Conservation (phyloP, 2,113 vertebrate genomes). For the Capreolus pygargus region DNA sequence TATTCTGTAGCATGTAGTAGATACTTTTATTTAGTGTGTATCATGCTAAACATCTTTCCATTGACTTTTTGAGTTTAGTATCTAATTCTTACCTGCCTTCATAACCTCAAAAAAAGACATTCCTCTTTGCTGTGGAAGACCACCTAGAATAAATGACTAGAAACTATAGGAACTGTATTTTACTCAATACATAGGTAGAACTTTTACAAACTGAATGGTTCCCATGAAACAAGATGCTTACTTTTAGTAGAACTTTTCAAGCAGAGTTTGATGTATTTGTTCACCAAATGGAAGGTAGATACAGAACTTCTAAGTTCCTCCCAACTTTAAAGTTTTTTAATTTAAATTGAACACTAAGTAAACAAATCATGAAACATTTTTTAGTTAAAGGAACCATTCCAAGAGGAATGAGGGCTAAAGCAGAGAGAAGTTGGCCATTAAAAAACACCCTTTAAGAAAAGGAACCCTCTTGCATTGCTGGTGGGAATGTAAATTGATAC, state of each 20-base stretch:
- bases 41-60: neutral
- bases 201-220: neutral
- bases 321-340: neutral
- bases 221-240: neutral
- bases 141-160: neutral
- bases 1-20: neutral
- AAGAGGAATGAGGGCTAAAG: neutral
- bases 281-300: neutral
- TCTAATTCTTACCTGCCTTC: neutral
- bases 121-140: neutral
- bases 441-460: neutral
- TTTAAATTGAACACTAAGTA: slow-evolving; percentile 3
- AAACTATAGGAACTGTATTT: neutral
- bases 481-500: neutral
- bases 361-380: neutral
- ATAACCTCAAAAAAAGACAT: neutral
- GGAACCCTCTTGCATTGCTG: neutral
- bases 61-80: neutral
- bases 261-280: neutral
- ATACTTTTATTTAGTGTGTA: neutral
- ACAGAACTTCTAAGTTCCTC: neutral
- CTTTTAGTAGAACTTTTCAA: neutral
- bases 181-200: neutral
- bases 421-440: neutral
- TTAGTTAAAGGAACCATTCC: neutral